phyloP scores from a whole-genome alignment of 2,888 invertebrate genomes.

The Morpho helenor region DNA sequence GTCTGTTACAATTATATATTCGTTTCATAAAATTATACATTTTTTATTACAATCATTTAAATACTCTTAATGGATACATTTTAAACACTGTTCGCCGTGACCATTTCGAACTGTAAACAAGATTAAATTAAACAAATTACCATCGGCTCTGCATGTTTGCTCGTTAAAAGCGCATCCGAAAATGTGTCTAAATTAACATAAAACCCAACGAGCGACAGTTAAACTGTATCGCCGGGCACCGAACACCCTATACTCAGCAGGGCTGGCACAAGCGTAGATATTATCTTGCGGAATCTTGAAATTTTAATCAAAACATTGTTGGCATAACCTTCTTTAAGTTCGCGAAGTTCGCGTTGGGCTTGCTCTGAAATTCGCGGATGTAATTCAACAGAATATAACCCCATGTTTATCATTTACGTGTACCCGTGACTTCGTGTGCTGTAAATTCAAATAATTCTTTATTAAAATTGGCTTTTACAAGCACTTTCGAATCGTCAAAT shows the following conservation, averaged over 20 bases:
- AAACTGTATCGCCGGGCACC: slow-evolving; percentile 40
- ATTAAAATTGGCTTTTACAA: neutral
- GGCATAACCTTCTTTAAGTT: slow-evolving; percentile 19
- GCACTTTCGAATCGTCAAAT: too few species aligned
- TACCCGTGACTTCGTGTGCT: neutral
- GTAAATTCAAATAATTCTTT: neutral
- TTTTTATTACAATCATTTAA: neutral
- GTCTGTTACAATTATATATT: too few species aligned
- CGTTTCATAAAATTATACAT: too few species aligned
- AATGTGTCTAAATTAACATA: slow-evolving; percentile 57
- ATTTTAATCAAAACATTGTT: slow-evolving; percentile 27
- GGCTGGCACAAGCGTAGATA: slow-evolving; percentile 36
- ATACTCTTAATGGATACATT: neutral
- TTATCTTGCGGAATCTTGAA: slow-evolving; percentile 24
- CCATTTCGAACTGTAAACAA: slow-evolving; percentile 4
- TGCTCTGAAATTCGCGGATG: slow-evolving; percentile 15
- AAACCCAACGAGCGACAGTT: slow-evolving; percentile 48
- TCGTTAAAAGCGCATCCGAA: slow-evolving; percentile 50
- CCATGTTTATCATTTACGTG: too few species aligned
- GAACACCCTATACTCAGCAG: slow-evolving; percentile 35
- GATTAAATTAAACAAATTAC: slow-evolving; percentile 11
- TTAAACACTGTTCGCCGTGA: neutral
- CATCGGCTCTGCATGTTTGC: slow-evolving; percentile 8
- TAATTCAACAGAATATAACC: slow-evolving; percentile 8
- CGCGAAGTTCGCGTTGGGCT: slow-evolving; percentile 1